Percentiles rank a stretch among this genome's conserved stretches.
Conservation (phyloP, 2,888 invertebrate species). For the Eupithecia centaureata region DNA sequence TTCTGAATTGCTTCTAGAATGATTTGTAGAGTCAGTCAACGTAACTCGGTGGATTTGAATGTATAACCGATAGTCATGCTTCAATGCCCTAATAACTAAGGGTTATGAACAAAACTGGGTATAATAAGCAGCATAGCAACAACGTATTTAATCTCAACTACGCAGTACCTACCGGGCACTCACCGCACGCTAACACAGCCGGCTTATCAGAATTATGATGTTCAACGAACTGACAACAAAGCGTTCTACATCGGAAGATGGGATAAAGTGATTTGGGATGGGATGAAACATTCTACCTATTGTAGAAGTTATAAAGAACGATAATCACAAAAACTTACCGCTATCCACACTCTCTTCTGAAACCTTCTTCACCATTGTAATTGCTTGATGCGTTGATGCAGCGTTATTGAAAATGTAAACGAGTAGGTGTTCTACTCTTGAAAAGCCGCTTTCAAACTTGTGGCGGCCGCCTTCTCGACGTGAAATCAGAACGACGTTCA, state of each 20-base stretch:
- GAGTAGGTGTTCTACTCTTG: constrained; percentile 81
- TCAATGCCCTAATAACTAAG: background rate
- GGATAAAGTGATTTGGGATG: background rate
- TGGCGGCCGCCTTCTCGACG: constrained; percentile 81
- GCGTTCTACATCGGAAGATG: background rate
- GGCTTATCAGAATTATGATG: background rate
- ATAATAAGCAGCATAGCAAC: constrained; percentile 9
- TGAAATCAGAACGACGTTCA: constrained; percentile 80
- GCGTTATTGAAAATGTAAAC: constrained; percentile 70
- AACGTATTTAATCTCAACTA: constrained; percentile 19
- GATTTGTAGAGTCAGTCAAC: background rate
- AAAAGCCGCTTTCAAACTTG: constrained; percentile 83
- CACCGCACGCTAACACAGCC: background rate
- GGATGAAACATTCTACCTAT: background rate
- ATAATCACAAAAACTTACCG: constrained; percentile 67
- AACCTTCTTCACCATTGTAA: constrained; percentile 83
- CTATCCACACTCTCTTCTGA: constrained; percentile 84
- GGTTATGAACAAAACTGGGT: background rate
- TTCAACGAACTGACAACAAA: constrained; percentile 6
- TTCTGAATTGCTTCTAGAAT: background rate
- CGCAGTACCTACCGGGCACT: constrained; percentile 18
- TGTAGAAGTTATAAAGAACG: background rate
- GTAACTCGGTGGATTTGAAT: background rate
- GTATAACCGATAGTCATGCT: constrained; percentile 2
- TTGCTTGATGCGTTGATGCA: constrained; percentile 74